Conservation (phyloP, 2,797 vertebrate genomes). For the Argya squamiceps region DNA sequence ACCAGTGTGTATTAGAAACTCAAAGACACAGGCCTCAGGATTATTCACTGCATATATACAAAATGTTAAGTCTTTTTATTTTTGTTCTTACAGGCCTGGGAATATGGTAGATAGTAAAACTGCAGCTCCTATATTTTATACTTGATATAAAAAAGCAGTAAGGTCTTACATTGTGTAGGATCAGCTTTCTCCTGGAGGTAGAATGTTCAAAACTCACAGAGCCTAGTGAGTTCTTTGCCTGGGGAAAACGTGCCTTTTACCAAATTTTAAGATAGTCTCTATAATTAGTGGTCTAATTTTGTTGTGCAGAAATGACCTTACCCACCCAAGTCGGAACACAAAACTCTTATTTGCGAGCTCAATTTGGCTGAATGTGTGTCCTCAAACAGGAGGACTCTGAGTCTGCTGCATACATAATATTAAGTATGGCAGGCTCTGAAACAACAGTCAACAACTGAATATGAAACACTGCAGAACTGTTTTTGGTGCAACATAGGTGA, state of each 20-base stretch:
- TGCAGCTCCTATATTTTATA: not conserved
- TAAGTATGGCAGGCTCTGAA: not conserved
- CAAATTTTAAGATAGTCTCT: conserved; percentile 47
- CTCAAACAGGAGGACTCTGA: not conserved
- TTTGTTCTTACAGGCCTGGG: not conserved
- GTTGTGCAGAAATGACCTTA: not conserved
- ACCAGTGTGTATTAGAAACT: not conserved
- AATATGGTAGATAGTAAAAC: not conserved
- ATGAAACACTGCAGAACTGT: not conserved
- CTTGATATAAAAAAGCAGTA: not conserved
- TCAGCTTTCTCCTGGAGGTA: not conserved
- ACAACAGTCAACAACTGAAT: not conserved
- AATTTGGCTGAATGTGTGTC: conserved; percentile 4
- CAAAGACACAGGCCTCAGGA: not conserved
- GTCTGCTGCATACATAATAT: not conserved
- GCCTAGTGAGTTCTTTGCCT: not conserved
- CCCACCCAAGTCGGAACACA: conserved; percentile 35
- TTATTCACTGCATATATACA: not conserved
- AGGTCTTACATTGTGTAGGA: not conserved
- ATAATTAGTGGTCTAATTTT: conserved; percentile 64
- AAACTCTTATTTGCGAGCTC: not conserved
- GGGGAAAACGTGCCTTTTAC: not conserved
- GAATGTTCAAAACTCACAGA: not conserved
- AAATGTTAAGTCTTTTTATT: not conserved
- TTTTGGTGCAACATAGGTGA: not conserved